Evolutionary conservation across 2,888 invertebrate species (phyloP), one percentile per base, ranked within the genome.

Genomic region (Fragum whitleyi): DNA sequence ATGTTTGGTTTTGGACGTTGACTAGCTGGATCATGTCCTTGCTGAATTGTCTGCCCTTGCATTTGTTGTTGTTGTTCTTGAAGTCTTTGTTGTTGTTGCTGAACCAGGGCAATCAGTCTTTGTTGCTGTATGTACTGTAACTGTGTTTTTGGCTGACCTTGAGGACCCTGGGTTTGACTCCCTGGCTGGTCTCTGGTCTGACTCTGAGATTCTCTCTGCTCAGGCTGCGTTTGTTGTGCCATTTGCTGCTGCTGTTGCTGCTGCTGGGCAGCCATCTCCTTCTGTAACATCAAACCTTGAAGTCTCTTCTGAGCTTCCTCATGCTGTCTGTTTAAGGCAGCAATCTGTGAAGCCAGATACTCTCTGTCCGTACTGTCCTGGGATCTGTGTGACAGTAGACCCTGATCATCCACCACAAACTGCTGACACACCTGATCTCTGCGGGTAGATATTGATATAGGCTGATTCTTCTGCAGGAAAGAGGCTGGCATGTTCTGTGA

Each of bases 271-370:
- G 26, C 51, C 47, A 26, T 29, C 28, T 74, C 59, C 28, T 42
- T 57, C 26, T 73, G 73, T 14, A 32, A 36, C 81, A 91, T 87
- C 53, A 92, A 67, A 9, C 78, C 72, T 67, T 89, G 81, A 6
- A 91, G 74, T 23, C 91, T 78, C 47, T 79, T 88, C 80, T 91
- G 91, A n/a, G 92, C 92, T 61, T 92, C 91, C 29, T 88, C 91
- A 69, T 92, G 92, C 69, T 92, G 92, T 61, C 89, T 86, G 79
- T 91, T 91, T 9, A 92, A 81, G 36, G 89, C 91, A 9, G 91
- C 91, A 74, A 92, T 91, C 79, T 92, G 92, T 23, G 83, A 75
- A 23, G 89, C 85, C 74, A 92, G 88, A 55, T 77, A 79, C n/a
- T 79, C 86, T 53, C 84, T 81, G 39, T 86, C 82, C 26, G 80